phyloP scores from a whole-genome alignment of 2,113 vertebrate species.

The Diadophis punctatus region DNA sequence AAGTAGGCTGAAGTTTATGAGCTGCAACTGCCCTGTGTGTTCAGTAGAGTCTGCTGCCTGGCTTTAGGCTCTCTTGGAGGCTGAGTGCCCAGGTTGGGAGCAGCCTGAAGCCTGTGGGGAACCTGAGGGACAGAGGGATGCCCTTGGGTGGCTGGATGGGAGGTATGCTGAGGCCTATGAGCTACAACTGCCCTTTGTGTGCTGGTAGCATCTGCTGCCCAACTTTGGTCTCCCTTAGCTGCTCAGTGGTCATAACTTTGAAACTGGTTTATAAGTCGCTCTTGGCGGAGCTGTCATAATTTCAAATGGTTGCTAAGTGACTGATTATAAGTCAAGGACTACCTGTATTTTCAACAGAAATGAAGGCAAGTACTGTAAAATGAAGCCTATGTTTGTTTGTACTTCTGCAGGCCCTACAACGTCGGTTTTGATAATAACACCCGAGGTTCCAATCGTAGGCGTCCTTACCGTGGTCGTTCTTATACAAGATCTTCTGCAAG shows the following conservation, averaged over 20 bases:
- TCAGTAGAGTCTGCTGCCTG: background rate
- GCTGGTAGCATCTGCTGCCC: background rate
- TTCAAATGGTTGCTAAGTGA: background rate
- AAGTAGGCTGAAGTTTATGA: background rate
- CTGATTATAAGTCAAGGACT: background rate
- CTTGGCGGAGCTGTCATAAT: background rate
- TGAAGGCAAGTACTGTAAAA: background rate
- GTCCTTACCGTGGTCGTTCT: background rate
- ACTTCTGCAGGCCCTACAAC: background rate
- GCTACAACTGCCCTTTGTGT: background rate
- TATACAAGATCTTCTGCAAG: background rate
- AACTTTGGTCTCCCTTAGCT: background rate
- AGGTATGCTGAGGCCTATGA: background rate
- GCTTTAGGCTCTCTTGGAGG: background rate
- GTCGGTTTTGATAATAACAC: background rate
- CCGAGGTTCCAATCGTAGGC: background rate
- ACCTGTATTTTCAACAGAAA: background rate
- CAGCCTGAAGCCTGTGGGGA: too few relatives aligned
- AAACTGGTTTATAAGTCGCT: background rate
- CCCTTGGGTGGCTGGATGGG: too few relatives aligned
- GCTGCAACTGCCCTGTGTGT: background rate
- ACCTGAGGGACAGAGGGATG: too few relatives aligned
- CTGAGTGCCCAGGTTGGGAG: too few relatives aligned
- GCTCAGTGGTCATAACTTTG: background rate
- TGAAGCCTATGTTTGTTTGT: background rate